Evolutionary conservation across 2,113 vertebrate species (phyloP).

Genomic region (Plectropomus leopardus): DNA sequence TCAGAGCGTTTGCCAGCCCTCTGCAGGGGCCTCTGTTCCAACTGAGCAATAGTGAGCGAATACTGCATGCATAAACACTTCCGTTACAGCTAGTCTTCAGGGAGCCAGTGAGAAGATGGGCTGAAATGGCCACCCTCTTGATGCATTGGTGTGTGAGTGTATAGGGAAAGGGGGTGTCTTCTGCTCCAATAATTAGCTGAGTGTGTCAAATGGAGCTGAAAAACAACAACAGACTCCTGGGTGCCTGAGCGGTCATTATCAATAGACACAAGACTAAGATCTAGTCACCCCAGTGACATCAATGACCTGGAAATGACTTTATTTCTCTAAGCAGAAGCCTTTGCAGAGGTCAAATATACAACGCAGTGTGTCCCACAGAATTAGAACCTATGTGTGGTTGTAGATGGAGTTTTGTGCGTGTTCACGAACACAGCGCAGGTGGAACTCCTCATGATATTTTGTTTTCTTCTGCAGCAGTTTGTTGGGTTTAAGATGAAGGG

Average conservation of each 20-base stretch:
- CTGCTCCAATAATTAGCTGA: constrained; percentile 55
- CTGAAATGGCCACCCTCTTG: constrained; percentile 47
- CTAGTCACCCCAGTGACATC: constrained; percentile 24
- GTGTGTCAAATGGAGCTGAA: constrained; percentile 63
- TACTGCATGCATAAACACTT: constrained; percentile 48
- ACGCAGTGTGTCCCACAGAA: background rate
- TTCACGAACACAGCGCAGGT: too few species aligned
- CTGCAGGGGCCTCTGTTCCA: constrained; percentile 43
- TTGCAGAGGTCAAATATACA: constrained; percentile 7
- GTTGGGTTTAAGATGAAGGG: too few species aligned
- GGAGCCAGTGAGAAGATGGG: constrained; percentile 51
- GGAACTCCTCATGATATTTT: too few species aligned
- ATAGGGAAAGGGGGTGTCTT: constrained; percentile 11
- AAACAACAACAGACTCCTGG: constrained; percentile 38
- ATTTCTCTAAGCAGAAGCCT: background rate
- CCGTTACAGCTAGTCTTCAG: constrained; percentile 51
- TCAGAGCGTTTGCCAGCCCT: constrained; percentile 38
- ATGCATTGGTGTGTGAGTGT: constrained; percentile 20
- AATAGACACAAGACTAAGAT: constrained; percentile 22
- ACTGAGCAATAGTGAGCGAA: constrained; percentile 40
- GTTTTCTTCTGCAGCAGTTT: too few species aligned
- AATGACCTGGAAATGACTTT: background rate
- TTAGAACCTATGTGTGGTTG: too few species aligned
- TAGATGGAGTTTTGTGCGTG: too few species aligned
- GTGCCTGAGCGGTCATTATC: constrained; percentile 20